phyloP scores from a whole-genome alignment of 2,888 invertebrate species.

The Drosophila prostipennis region DNA sequence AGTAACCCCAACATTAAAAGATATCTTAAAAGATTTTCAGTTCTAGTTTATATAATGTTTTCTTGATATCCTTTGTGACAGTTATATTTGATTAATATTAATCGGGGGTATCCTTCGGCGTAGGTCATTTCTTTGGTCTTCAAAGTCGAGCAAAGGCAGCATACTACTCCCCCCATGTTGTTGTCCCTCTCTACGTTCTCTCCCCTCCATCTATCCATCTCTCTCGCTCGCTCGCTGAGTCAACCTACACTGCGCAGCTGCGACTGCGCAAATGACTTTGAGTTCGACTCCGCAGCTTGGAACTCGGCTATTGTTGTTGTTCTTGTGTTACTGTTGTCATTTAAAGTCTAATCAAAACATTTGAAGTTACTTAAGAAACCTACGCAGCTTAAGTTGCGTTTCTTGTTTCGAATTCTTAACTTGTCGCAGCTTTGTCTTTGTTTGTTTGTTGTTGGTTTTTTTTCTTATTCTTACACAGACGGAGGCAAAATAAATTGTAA shows the following conservation, averaged over 20 bases:
- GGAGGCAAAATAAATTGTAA: conserved; percentile 43
- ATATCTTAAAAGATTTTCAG: no score
- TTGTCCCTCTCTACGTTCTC: background rate
- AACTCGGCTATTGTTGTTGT: conserved; percentile 37
- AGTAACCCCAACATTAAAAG: no score
- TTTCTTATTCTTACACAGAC: conserved; percentile 11
- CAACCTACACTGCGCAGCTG: conserved; percentile 44
- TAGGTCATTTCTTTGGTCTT: conserved; percentile 7
- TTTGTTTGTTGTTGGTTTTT: conserved; percentile 7
- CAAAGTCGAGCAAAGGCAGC: background rate
- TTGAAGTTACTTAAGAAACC: conserved; percentile 80
- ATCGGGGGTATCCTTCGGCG: background rate
- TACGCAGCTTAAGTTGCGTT: conserved; percentile 80
- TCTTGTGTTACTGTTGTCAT: conserved; percentile 55
- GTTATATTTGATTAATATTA: no score
- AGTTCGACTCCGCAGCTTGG: conserved; percentile 25
- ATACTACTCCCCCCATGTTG: no score
- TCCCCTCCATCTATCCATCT: background rate
- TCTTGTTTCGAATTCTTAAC: conserved; percentile 77
- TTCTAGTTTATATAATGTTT: no score
- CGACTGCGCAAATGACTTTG: conserved; percentile 60
- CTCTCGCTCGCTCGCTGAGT: conserved; percentile 14
- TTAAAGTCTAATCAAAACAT: conserved; percentile 79
- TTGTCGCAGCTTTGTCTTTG: conserved; percentile 62
- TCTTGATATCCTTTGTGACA: no score